Base-by-base conservation (phyloP, 2,113 vertebrate species). In the Burhinus bistriatus region DNA sequence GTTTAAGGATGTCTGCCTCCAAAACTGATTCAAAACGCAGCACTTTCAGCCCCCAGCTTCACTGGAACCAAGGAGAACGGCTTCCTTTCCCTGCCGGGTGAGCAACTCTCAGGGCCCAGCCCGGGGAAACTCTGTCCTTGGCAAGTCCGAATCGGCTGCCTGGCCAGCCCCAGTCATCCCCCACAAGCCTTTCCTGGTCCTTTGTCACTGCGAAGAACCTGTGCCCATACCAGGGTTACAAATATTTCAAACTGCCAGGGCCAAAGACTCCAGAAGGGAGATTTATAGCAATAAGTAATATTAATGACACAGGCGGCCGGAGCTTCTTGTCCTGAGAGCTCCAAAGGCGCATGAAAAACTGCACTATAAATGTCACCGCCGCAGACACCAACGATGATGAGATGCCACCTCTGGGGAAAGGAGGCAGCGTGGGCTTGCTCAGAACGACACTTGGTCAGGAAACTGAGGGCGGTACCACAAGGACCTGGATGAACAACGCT, bases 271-370 rank as follows among this genome's bases (percentile, higher is more conserved):
- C 96, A 96, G 84, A 85, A 95, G 68, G 85, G 88, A 96, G 92
- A 97, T 96, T 96, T 97, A 95, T 95, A 93, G 96, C 95, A 94
- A 95, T 95, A 97, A 97, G 97, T 97, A 96, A 95, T 96, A 93
- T 93, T 95, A 95, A 97, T 95, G 97, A 93, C 96, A 96, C 93
- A 59, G 72, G 92, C 59, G 68, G 90, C 93, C 57, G 6, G 76
- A 96, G 97, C 92, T 96, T 94, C 97, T 93, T 96, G 95, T 96
- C 95, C 96, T 65, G 90, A 95, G 85, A 97, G 95, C 90, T 96
- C 95, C 96, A 96, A 96, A 97, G 96, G 96, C 95, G 94, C 95
- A 96, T 97, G 96, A 97, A 96, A 96, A 97, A 97, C 90, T 73
- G 93, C 93, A 89, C 92, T 18, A 96, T 94, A 96, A 97, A 97